Evolutionary conservation across 2,797 vertebrate genomes (phyloP).

Genomic region (Luscinia luscinia): DNA sequence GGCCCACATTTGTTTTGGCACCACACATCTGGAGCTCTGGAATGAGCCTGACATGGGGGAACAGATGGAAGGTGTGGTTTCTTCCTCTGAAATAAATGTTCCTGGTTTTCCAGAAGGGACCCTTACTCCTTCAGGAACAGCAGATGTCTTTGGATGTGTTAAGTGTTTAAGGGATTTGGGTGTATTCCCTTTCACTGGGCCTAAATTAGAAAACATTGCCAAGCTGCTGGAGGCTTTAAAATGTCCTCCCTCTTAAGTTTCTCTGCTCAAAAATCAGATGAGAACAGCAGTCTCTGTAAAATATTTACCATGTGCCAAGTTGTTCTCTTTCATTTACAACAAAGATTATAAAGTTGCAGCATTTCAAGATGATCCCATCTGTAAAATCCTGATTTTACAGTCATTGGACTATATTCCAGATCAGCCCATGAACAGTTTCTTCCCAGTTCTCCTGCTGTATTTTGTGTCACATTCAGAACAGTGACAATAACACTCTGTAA

Average conservation of each 20-base stretch:
- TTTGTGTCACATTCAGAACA: background rate
- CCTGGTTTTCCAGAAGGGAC: background rate
- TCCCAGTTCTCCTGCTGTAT: background rate
- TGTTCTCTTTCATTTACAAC: background rate
- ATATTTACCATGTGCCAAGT: background rate
- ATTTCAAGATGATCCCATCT: background rate
- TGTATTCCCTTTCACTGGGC: background rate
- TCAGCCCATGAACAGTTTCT: background rate
- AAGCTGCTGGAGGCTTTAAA: background rate
- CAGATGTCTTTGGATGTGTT: background rate
- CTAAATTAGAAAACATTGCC: conserved; percentile 2
- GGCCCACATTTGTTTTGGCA: background rate
- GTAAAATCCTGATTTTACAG: background rate
- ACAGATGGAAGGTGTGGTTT: background rate
- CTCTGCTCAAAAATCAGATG: background rate
- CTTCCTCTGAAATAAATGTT: background rate
- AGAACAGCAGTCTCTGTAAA: background rate
- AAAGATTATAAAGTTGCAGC: background rate
- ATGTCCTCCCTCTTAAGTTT: background rate
- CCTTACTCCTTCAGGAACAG: background rate
- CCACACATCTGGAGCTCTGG: background rate
- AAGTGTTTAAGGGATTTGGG: background rate
- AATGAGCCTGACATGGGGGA: background rate
- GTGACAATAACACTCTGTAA: background rate
- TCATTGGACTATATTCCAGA: background rate